Evolutionary conservation across 2,113 vertebrate genomes (phyloP).

Genomic region (Gambusia affinis): DNA sequence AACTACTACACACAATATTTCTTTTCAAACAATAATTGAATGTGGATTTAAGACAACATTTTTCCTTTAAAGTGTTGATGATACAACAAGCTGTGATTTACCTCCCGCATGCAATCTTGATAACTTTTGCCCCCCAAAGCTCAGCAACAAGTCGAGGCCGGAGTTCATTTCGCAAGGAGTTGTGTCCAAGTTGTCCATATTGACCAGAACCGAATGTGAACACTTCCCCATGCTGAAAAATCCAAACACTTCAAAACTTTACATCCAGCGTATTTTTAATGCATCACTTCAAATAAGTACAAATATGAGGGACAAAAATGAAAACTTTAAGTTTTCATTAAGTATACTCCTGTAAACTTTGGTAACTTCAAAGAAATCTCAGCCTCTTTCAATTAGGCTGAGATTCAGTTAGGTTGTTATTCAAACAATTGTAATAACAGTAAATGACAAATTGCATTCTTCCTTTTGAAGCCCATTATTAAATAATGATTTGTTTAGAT

Average conservation of each 20-base stretch:
- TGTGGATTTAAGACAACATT: background rate
- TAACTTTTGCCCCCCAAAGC: slow-evolving; percentile 84
- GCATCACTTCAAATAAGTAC: background rate
- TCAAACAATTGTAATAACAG: background rate
- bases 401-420: too few relatives aligned
- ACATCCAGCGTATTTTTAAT: too few relatives aligned
- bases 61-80: background rate
- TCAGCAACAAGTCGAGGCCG: slow-evolving; percentile 88
- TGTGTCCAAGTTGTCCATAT: slow-evolving; percentile 92
- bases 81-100: slow-evolving; percentile 41
- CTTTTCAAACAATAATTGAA: too few relatives aligned
- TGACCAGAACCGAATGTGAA: slow-evolving; percentile 93
- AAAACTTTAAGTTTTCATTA: too few relatives aligned
- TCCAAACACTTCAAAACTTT: background rate
- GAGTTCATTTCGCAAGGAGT: slow-evolving; percentile 86
- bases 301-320: background rate
- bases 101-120: slow-evolving; percentile 89
- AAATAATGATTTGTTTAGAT: too few relatives aligned
- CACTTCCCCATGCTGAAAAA: slow-evolving; percentile 84
- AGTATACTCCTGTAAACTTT: background rate
- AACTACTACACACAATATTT: too few relatives aligned
- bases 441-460: background rate
- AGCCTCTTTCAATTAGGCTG: background rate
- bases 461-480: background rate
- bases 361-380: background rate